Base-by-base conservation (phyloP, 2,888 invertebrate species). In the Osedax fenrisi region DNA sequence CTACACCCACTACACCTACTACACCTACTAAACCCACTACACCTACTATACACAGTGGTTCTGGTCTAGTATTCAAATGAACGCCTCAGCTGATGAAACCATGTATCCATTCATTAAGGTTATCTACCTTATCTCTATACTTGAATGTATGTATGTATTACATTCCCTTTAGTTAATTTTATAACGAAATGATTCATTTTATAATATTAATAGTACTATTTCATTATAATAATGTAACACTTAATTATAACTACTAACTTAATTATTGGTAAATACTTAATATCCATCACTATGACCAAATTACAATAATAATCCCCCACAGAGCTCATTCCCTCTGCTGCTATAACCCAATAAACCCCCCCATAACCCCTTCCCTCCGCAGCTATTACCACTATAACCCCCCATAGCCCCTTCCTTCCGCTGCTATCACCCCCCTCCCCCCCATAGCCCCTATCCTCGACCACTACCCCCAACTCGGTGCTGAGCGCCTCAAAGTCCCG, bases 61-160 rank as follows among this genome's bases (percentile, higher is more conserved):
- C 86, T 97, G 96, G 96, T 92, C 92, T 59, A 94, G 94, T 69
- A 92, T 96, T 77, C 95, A 95, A 86, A 93, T 95, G 87, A 93
- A 94, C 81, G 91, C 91, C 78, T 91, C 92, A 81, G 92, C 93
- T 77, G 91, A 91, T 81, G 96, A 95, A 85, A 89, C 90, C 82
- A 90, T 94, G 79, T 94, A 94, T 86, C 87, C 90, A 22, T 92
- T 92, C 82, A 80, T 80, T 72, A 80, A 79, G 80, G 82, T 82
- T 77, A 77, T n/a, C n/a, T n/a, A n/a, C n/a, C n/a, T n/a, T n/a
- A n/a, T n/a, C n/a, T n/a, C n/a, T n/a, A n/a, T n/a, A n/a, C n/a
- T n/a, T n/a, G n/a, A n/a, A n/a, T n/a, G n/a, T n/a, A n/a, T n/a
- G n/a, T n/a, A n/a, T n/a, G n/a, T n/a, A n/a, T n/a, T n/a, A n/a